Evolutionary conservation across 2,113 vertebrate species (phyloP).

Genomic region (Coptodon bakossiorum): DNA sequence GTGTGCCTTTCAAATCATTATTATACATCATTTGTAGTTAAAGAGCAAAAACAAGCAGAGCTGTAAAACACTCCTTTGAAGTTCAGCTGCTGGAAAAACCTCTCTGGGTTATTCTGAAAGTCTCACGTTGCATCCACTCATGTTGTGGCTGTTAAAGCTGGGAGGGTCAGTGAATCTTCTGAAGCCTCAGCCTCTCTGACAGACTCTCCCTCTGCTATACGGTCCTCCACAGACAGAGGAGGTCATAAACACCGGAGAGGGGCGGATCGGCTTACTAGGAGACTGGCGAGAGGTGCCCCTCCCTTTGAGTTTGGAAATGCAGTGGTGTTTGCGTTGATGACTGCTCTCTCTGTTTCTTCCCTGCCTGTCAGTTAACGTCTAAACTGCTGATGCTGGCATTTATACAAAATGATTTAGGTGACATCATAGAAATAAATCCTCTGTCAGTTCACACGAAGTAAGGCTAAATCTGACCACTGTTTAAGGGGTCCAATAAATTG

Average conservation of each 20-base stretch:
- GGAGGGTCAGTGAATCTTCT: not conserved
- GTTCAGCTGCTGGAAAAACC: not conserved
- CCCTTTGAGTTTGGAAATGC: slow-evolving; percentile 50
- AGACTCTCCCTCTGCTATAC: not conserved
- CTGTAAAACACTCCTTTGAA: not conserved
- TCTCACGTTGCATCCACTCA: not conserved
- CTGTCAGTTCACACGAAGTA: not conserved
- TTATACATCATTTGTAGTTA: not conserved
- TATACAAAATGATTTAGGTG: not conserved
- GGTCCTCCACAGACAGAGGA: slow-evolving; percentile 75
- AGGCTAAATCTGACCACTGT: not conserved
- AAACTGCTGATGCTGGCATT: not conserved
- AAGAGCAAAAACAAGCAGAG: not conserved
- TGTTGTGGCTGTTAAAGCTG: not conserved
- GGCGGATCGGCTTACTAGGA: slow-evolving; percentile 81
- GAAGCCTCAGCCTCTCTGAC: not conserved
- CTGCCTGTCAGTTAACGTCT: not conserved
- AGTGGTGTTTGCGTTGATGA: slow-evolving; percentile 49
- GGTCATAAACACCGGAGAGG: slow-evolving; percentile 66
- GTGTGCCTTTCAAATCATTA: not conserved
- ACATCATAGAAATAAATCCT: not conserved
- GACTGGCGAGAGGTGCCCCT: slow-evolving; percentile 79
- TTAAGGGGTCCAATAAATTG: not conserved
- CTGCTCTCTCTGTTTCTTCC: slow-evolving; percentile 3
- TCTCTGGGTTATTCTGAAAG: not conserved